Conservation (phyloP, 2,113 vertebrate species). For the Upupa epops region DNA sequence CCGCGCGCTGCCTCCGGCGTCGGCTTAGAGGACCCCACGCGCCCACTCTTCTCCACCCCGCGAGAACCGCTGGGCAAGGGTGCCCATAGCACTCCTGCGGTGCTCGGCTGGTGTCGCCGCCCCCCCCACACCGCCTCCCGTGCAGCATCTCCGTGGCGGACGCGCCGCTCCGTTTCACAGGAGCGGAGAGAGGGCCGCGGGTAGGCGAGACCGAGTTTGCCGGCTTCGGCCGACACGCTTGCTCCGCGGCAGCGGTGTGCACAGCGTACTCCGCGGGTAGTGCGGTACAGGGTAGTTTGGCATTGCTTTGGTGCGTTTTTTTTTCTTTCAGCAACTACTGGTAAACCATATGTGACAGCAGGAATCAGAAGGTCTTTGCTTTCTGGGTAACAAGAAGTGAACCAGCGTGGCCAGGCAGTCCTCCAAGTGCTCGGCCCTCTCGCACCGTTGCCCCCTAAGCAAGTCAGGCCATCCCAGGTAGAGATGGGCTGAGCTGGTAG, state of each 20-base stretch:
- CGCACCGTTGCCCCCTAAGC: fast-evolving
- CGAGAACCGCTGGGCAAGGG: background rate
- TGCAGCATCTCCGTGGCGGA: background rate
- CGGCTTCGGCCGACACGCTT: background rate
- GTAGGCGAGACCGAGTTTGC: background rate
- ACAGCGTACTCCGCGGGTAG: no score
- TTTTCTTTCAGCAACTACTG: background rate
- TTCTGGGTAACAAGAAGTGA: background rate
- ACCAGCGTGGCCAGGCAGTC: background rate
- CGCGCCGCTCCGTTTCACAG: background rate
- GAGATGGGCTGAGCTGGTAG: background rate
- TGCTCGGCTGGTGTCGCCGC: no score
- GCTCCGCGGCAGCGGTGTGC: background rate
- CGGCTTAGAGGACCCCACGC: no score
- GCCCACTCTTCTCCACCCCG: background rate
- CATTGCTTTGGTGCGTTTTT: background rate
- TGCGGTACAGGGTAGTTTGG: fast-evolving
- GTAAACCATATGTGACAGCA: background rate
- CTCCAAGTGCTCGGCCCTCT: fast-evolving
- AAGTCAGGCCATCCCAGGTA: no score
- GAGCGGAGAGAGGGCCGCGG: background rate
- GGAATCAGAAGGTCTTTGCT: background rate
- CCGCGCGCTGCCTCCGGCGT: no score
- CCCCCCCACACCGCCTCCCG: background rate
- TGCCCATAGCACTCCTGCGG: background rate